Evolutionary conservation across 2,113 vertebrate genomes (phyloP), one percentile per base, ranked within the genome.

Genomic region (Eulemur rufifrons): DNA sequence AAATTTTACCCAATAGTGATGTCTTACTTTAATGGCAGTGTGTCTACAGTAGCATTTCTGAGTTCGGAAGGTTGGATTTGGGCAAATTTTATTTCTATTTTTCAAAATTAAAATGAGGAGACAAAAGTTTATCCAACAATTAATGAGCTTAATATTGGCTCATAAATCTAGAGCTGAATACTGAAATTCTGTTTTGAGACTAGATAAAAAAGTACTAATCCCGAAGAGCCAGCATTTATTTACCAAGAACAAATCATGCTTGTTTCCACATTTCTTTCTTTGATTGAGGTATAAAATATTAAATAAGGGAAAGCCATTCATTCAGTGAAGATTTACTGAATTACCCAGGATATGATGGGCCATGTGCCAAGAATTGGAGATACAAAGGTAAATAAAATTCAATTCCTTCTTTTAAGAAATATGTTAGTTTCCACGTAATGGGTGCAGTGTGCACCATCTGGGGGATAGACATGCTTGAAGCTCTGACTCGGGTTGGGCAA

Each of bases 201-300:
- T 42, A 78, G 29, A 63, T 86, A 27, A 66, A 86, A 92, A 91
- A 56, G n/a, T 45, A 63, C 32, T 68, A 18, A 92, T 92, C 76
- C 76, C 66, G 21, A 78, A 78, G 29, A 54, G 34, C 34, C 66
- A 61, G 39, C 32, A 74, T 87, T 34, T 86, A 39, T 37, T 77
- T 32, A 68, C 6, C 13, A 47, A 87, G 68, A 92, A 83, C 11
- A 95, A 92, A 23, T 76, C 73, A 82, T 32, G 8, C 14, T 59
- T 61, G 8, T 68, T 93, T 94, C 27, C 18, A 64, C 23, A 52
- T 89, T 92, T 93, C 34, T 91, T 93, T 81, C 74, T 91, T 92
- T 92, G 42, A 64, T 29, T 89, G 32, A 66, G 52, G 0, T 50
- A 83, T 95, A 50, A 83, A 86, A 45, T 83, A 59, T 83, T 76